Conservation (phyloP, 2,113 vertebrate species). For the Mesitornis unicolor region DNA sequence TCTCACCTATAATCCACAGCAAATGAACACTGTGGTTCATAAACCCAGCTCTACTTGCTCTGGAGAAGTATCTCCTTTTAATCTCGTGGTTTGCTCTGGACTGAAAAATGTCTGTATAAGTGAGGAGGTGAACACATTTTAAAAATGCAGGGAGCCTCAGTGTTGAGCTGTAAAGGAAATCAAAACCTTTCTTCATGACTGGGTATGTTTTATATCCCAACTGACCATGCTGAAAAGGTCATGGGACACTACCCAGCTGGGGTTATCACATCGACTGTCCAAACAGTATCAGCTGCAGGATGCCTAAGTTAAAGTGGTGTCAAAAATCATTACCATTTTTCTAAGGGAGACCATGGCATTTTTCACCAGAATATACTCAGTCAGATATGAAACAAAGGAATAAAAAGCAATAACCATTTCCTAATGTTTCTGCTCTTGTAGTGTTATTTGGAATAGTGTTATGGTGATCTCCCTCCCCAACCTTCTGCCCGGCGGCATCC, state of each 20-base stretch:
- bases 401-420: background rate
- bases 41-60: background rate
- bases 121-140: background rate
- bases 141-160: background rate
- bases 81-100: background rate
- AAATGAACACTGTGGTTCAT: background rate
- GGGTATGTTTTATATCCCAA: background rate
- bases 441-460: background rate
- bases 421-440: background rate
- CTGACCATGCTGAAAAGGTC: background rate
- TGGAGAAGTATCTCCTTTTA: background rate
- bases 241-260: background rate
- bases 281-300: background rate
- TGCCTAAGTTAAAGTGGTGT: background rate
- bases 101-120: background rate
- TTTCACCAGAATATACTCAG: background rate
- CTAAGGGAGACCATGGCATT: background rate
- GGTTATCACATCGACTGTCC: fast-evolving
- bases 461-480: background rate
- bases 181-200: background rate
- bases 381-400: background rate
- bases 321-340: background rate
- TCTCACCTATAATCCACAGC: background rate
- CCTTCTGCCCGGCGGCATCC: background rate
- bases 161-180: background rate